Evolutionary conservation across 2,797 vertebrate species (phyloP).

Genomic region (Natrix natrix): DNA sequence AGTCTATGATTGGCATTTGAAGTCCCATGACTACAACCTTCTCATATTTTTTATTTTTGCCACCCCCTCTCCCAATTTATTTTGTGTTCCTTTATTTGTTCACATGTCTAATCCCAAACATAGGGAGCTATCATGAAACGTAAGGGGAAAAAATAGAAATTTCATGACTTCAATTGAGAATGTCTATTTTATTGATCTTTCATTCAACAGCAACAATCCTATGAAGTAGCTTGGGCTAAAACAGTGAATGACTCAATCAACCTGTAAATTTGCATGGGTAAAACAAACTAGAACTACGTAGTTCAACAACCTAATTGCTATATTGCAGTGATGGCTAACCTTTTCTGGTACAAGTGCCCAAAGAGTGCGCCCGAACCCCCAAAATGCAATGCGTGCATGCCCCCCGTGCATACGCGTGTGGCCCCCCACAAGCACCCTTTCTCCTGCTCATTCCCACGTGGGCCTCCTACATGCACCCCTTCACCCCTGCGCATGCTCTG

Average conservation of each 20-base stretch:
- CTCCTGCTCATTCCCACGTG: too few relatives aligned
- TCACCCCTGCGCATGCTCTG: too few relatives aligned
- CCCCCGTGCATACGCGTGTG: too few relatives aligned
- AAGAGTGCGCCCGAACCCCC: too few relatives aligned
- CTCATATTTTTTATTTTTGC: not conserved
- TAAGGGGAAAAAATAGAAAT: not conserved
- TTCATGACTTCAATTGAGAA: not conserved
- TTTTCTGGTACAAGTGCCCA: too few relatives aligned
- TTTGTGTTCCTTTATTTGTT: not conserved
- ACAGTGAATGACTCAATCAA: not conserved
- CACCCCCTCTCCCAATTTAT: not conserved
- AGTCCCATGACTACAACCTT: not conserved
- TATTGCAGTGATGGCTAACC: not conserved
- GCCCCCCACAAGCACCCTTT: too few relatives aligned
- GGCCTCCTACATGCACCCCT: too few relatives aligned
- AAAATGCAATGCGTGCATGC: too few relatives aligned
- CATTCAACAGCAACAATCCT: not conserved
- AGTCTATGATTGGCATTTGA: not conserved
- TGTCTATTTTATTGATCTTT: not conserved
- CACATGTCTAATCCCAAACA: not conserved
- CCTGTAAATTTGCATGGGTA: not conserved
- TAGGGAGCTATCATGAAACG: not conserved
- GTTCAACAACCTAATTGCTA: not conserved
- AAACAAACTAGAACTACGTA: not conserved
- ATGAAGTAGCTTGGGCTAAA: not conserved